These are phyloP conservation scores for Platorchestia sp. DNA, from an alignment of 1,140 invertebrate genomes.

Conservation along the genomic window DNA sequence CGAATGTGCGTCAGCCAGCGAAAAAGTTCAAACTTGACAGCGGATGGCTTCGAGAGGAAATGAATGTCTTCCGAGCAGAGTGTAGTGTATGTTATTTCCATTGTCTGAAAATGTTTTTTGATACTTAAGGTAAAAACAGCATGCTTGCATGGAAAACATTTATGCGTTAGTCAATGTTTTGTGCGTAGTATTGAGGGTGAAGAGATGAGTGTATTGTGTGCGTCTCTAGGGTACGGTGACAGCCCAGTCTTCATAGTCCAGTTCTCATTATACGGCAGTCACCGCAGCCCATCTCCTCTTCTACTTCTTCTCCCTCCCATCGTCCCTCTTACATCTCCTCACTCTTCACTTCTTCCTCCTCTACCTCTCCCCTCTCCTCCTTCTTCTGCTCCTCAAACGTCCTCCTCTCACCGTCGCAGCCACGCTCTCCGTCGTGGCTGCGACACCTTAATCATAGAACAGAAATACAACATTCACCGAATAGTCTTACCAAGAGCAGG, in stretches of 20 bases:
- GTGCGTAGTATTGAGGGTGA: neutral
- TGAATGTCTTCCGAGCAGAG: neutral
- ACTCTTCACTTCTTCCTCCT: neutral
- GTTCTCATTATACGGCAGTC: neutral
- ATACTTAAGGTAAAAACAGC: neutral
- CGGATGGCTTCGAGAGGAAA: neutral
- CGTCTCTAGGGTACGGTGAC: neutral
- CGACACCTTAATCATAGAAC: constrained; percentile 43
- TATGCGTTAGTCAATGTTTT: neutral
- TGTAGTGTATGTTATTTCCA: neutral
- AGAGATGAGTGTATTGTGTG: neutral
- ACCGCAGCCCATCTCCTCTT: constrained; percentile 12
- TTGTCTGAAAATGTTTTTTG: neutral
- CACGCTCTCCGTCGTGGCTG: neutral
- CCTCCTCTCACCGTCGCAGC: constrained; percentile 33
- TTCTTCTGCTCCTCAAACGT: constrained; percentile 11
- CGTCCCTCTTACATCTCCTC: neutral
- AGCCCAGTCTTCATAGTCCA: constrained; percentile 24
- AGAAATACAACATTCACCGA: constrained; percentile 53
- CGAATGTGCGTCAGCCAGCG: neutral
- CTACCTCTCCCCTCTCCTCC: neutral
- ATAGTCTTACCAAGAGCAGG: constrained; percentile 50
- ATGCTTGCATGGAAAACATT: neutral
- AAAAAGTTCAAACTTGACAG: neutral
- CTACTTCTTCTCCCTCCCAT: neutral